Base-by-base conservation (phyloP, 2,888 invertebrate species). In the Parnassius glacialis region DNA sequence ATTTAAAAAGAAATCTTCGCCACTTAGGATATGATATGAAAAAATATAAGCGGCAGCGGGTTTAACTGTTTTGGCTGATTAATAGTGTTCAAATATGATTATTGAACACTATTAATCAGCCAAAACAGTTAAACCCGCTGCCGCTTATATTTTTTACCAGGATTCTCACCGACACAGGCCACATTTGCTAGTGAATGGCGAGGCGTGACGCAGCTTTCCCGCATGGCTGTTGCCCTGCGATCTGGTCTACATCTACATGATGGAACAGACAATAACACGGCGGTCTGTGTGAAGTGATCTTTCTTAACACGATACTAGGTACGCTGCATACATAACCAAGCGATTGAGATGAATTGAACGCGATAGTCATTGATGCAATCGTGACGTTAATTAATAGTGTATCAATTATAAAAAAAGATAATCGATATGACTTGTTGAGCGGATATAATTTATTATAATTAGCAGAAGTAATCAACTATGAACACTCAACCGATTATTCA, bases 181-280 rank as follows among this genome's bases (percentile, higher is more conserved):
- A 34, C 59, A 48, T 16, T 48, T 42, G 59, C 66, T 56, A 74
- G 75, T 74, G 75, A 77, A 75, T 71, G 76, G 70, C 68, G 16
- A 16, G 69, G 68, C 73, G 70, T 74, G 73, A 74, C 75, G 72
- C 68, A 69, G 67, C 66, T 34, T 61, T 60, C 57, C 57, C 41
- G 59, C 48, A 57, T 53, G 61, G 52, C 61, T 56, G 41, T 56
- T 56, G 57, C 57, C 50, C 62, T 50, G 53, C 64, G 65, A 64
- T 68, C 59, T 59, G 55, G 61, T 67, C 62, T 57, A 64, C 55
- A 64, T 62, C 56, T 62, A 53, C 54, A 59, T 48, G 44, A 25
- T 53, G 48, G 10, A 44, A 10, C 44, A 59, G 59, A 65, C 65
- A 67, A 65, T 64, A 52, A 52, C 48, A 7, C 10, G 44, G 3